Conservation (phyloP, 64 coral and sea anemone species). For the Catalaphyllia jardinei region DNA sequence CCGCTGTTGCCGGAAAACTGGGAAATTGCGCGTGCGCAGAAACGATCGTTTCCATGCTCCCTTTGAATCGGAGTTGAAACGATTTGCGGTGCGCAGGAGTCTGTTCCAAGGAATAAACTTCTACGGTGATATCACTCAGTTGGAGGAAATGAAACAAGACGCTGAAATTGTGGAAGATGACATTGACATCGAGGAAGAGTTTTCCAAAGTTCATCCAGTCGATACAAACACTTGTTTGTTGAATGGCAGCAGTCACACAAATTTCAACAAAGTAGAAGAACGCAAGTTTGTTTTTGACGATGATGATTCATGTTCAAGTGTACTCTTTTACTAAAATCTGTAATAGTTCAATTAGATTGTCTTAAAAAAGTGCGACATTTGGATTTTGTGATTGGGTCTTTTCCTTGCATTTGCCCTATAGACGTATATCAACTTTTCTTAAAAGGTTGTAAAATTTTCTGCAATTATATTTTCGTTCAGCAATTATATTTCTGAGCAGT, state of each 20-base stretch:
- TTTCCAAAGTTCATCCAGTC: not conserved
- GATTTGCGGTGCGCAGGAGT: not conserved
- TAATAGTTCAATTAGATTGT: too few species aligned
- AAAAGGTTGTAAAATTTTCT: too few species aligned
- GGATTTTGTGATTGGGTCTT: too few species aligned
- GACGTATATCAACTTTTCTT: too few species aligned
- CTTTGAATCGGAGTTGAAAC: constrained; percentile 12
- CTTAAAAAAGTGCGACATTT: too few species aligned
- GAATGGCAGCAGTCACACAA: not conserved
- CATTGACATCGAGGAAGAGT: constrained; percentile 14
- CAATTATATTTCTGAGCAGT: too few species aligned
- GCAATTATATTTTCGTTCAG: too few species aligned
- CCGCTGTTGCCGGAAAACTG: constrained; percentile 11
- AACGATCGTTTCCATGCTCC: not conserved
- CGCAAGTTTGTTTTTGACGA: constrained; percentile 38
- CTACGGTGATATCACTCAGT: constrained; percentile 3
- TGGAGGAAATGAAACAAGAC: not conserved
- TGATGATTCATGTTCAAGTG: constrained; percentile 56
- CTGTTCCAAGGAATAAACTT: not conserved
- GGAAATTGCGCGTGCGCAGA: constrained; percentile 3
- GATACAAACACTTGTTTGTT: constrained; percentile 20
- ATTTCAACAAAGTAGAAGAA: not conserved
- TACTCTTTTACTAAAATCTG: constrained; percentile 34
- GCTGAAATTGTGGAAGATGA: constrained; percentile 32
- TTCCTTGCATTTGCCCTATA: too few species aligned